These are phyloP conservation scores for Lasiurus cinereus DNA, from an alignment of 2,113 vertebrate species.

Conservation along the genomic window DNA sequence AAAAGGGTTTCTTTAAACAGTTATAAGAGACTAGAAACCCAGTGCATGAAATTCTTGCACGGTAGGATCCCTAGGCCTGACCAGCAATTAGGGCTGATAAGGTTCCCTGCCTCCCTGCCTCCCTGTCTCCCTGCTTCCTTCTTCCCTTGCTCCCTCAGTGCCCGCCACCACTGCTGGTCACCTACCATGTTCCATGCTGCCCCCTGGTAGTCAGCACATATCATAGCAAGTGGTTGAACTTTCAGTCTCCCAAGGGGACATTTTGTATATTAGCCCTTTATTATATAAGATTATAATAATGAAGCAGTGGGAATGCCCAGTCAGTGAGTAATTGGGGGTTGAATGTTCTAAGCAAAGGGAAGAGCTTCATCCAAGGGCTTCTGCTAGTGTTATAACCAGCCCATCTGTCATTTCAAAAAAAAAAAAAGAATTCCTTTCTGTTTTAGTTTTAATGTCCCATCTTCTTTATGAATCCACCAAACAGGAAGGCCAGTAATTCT, in stretches of 20 bases:
- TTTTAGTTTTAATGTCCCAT: background rate
- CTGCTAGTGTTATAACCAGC: conserved; percentile 1
- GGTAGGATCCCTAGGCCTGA: too few relatives aligned
- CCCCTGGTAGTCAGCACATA: too few relatives aligned
- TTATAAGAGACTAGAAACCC: background rate
- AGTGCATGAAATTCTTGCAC: too few relatives aligned
- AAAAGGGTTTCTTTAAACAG: conserved; percentile 26
- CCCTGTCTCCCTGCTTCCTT: too few relatives aligned
- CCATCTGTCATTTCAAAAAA: conserved; percentile 18
- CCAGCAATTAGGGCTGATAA: too few relatives aligned
- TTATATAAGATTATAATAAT: background rate
- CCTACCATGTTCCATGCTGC: too few relatives aligned
- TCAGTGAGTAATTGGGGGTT: background rate
- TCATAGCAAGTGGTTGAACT: too few relatives aligned
- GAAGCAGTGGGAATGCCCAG: background rate
- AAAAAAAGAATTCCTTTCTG: conserved; percentile 49
- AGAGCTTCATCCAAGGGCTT: background rate
- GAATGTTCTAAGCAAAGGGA: background rate
- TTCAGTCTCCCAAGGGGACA: too few relatives aligned
- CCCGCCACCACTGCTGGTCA: too few relatives aligned
- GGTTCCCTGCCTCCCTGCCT: too few relatives aligned
- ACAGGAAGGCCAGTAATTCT: background rate
- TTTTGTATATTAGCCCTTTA: too few relatives aligned
- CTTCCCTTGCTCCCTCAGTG: too few relatives aligned
- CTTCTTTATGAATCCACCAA: conserved; percentile 13